phyloP scores from a whole-genome alignment of 2,113 vertebrate species.

The Orcinus orca region DNA sequence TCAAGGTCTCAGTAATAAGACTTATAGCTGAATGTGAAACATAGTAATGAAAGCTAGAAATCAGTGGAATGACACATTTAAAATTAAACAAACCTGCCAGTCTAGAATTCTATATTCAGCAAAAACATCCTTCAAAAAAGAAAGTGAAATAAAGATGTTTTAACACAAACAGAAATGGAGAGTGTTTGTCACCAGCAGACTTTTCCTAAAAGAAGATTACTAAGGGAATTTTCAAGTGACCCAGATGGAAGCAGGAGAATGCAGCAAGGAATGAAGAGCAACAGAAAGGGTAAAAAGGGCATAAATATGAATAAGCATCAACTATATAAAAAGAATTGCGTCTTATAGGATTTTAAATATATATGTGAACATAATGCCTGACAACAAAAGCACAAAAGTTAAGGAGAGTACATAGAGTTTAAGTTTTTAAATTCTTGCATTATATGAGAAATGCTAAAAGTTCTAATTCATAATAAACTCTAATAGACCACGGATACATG shows the following conservation, averaged over 20 bases:
- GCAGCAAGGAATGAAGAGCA: background rate
- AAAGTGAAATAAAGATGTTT: background rate
- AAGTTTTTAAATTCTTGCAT: background rate
- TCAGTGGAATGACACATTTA: background rate
- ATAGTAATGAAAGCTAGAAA: background rate
- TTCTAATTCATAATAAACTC: background rate
- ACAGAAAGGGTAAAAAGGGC: background rate
- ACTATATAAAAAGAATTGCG: background rate
- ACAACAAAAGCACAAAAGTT: background rate
- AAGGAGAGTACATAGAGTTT: background rate
- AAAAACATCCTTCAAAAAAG: background rate
- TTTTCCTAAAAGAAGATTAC: background rate
- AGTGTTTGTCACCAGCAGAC: background rate
- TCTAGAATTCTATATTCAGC: background rate
- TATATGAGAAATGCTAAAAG: background rate
- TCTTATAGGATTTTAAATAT: background rate
- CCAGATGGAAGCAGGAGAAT: background rate
- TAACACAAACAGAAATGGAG: background rate
- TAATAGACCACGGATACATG: background rate
- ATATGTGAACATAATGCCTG: background rate
- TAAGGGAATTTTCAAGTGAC: background rate
- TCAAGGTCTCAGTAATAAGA: background rate
- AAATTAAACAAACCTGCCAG: background rate
- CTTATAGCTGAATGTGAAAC: background rate
- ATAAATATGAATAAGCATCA: background rate